Percentiles rank a stretch among this genome's conserved stretches.
These are phyloP conservation scores for Eupithecia tripunctaria DNA, from an alignment of 2,888 invertebrate species.

Conservation along the genomic window DNA sequence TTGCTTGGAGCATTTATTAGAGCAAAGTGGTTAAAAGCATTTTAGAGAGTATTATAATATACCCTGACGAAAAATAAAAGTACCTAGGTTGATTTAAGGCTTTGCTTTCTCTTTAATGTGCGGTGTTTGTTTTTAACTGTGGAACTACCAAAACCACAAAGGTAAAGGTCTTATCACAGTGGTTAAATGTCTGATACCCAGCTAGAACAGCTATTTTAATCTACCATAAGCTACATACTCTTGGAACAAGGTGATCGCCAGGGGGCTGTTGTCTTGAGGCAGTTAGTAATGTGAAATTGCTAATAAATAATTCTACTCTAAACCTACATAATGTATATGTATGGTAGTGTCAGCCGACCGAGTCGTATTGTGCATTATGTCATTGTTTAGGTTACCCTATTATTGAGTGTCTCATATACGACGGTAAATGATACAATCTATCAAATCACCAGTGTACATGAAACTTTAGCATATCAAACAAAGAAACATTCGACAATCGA, in stretches of 20 bases:
- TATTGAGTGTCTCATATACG: background rate
- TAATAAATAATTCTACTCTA: too few relatives aligned
- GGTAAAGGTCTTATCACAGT: background rate
- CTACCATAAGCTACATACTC: too few relatives aligned
- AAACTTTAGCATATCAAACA: slow-evolving; percentile 36
- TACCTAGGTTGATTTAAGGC: slow-evolving; percentile 7
- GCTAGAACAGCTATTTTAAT: background rate
- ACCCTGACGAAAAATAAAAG: background rate
- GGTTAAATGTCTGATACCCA: background rate
- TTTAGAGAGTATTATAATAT: background rate
- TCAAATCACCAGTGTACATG: slow-evolving; percentile 9
- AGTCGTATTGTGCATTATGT: background rate
- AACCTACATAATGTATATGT: too few relatives aligned
- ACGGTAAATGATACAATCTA: background rate
- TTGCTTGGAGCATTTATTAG: background rate
- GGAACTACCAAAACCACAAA: background rate
- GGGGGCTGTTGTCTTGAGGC: background rate
- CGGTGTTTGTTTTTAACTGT: slow-evolving; percentile 5
- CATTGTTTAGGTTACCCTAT: background rate
- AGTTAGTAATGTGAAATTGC: background rate
- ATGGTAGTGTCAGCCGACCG: background rate
- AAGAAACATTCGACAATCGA: slow-evolving; percentile 34
- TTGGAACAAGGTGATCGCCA: background rate
- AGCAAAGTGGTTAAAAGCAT: background rate
- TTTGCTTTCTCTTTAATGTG: slow-evolving; percentile 16